Evolutionary conservation across 2,888 invertebrate species (phyloP).

Genomic region (Ichneumon xanthorius): DNA sequence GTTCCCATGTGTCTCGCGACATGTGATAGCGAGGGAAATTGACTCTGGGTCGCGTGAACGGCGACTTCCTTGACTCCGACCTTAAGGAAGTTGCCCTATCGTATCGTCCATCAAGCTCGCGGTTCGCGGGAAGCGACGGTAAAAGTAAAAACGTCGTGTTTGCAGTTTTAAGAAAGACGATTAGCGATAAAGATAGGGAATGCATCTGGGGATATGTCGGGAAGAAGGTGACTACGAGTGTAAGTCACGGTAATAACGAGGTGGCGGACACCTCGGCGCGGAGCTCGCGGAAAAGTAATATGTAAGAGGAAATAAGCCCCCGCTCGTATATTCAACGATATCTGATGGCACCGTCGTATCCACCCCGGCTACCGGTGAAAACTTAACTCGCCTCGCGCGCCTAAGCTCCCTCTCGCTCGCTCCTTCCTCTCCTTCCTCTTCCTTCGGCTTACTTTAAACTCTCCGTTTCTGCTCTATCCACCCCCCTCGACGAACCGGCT

Average conservation of each 20-base stretch:
- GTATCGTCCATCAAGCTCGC: too few species aligned
- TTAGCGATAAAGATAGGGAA: too few species aligned
- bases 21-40: too few species aligned
- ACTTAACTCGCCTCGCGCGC: constrained; percentile 74
- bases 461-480: constrained; percentile 34
- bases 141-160: too few species aligned
- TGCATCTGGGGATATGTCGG: too few species aligned
- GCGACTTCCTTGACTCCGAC: too few species aligned
- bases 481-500: constrained; percentile 1
- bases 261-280: constrained; percentile 26
- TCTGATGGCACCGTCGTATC: constrained; percentile 78
- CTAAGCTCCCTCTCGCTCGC: constrained; percentile 70
- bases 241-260: constrained; percentile 53
- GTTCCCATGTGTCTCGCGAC: too few species aligned
- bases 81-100: too few species aligned
- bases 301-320: constrained; percentile 79
- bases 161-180: too few species aligned
- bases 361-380: constrained; percentile 75
- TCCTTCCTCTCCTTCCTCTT: constrained; percentile 38
- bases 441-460: constrained; percentile 46
- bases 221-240: constrained; percentile 54
- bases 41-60: too few species aligned
- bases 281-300: constrained; percentile 75
- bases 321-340: constrained; percentile 79
- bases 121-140: too few species aligned